Evolutionary conservation across 1,140 invertebrate species (phyloP).

Genomic region (Euura lappo): DNA sequence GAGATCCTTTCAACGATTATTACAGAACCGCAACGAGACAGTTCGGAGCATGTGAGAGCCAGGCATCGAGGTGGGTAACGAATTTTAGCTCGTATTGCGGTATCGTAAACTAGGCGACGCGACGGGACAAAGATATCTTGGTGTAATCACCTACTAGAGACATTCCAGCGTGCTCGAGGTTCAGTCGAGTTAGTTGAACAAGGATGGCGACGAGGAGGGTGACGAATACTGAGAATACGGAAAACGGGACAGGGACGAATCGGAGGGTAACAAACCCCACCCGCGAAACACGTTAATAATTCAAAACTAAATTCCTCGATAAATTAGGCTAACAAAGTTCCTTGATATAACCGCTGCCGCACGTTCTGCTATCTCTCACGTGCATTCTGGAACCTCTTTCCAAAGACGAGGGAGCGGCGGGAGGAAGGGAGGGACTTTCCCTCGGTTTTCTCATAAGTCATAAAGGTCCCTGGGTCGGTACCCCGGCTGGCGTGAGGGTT

Average conservation of each 20-base stretch:
- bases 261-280: neutral
- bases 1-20: neutral
- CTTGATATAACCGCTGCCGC: neutral
- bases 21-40: neutral
- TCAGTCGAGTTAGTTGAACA: neutral
- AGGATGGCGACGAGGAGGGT: neutral
- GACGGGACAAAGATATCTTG: neutral
- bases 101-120: slow-evolving; percentile 2
- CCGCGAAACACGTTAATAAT: slow-evolving; percentile 36
- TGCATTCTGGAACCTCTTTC: slow-evolving; percentile 20
- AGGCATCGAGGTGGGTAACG: neutral
- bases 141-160: slow-evolving; percentile 2
- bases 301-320: slow-evolving; percentile 42
- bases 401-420: slow-evolving; percentile 10
- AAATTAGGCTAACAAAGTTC: slow-evolving; percentile 50
- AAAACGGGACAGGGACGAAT: neutral
- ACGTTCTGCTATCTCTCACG: slow-evolving; percentile 19
- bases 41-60: neutral
- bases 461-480: slow-evolving; percentile 12
- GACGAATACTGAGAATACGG: neutral
- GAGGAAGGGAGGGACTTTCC: slow-evolving; percentile 19
- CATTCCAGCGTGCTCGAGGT: slow-evolving; percentile 1
- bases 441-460: slow-evolving; percentile 31
- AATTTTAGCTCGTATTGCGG: neutral
- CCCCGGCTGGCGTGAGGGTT: slow-evolving; percentile 15